Evolutionary conservation across 2,113 vertebrate species (phyloP).

Genomic region (Aythya baeri): DNA sequence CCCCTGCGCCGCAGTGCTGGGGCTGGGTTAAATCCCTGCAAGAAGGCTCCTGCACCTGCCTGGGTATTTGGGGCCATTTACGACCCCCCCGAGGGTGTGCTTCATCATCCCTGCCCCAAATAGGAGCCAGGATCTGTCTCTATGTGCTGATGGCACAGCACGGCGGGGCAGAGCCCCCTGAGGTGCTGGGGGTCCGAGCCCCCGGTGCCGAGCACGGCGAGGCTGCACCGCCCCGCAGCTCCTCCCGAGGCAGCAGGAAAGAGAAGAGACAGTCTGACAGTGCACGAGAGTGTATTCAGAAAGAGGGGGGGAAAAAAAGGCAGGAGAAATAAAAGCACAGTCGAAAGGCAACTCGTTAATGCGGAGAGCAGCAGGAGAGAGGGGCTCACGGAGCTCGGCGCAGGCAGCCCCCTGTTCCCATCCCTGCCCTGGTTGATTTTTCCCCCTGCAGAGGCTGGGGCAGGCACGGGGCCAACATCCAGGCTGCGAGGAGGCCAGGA

Average conservation of each 20-base stretch:
- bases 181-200: neutral
- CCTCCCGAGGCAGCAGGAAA: neutral
- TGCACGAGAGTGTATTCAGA: constrained; percentile 57
- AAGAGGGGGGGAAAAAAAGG: neutral
- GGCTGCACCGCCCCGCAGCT: neutral
- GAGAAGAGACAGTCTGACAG: constrained; percentile 37
- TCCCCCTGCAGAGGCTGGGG: neutral
- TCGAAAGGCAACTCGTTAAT: neutral
- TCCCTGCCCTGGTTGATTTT: neutral
- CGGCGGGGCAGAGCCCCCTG: neutral
- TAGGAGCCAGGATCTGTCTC: neutral
- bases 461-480: neutral
- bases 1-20: neutral
- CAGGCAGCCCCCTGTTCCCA: neutral
- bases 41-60: neutral
- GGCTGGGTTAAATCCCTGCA: no score
- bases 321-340: constrained; percentile 38
- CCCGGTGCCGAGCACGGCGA: no score
- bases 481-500: neutral
- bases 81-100: neutral
- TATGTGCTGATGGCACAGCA: neutral
- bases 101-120: neutral
- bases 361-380: rapidly evolving
- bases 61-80: neutral
- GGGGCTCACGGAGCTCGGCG: no score